phyloP scores from a whole-genome alignment of 2,113 vertebrate species.

The Corythornis vintsioides region DNA sequence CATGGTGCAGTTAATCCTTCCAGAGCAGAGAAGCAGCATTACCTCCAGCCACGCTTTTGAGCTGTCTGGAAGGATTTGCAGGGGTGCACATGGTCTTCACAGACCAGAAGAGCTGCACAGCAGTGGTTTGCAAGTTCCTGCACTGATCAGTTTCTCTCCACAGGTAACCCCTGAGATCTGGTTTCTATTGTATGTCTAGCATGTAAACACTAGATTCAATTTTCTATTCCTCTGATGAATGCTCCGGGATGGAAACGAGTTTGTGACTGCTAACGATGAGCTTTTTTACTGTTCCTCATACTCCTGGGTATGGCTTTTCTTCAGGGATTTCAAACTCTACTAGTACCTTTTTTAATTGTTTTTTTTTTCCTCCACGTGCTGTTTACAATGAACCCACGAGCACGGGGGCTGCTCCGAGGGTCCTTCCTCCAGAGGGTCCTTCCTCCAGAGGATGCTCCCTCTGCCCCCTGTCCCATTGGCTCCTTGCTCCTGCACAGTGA shows the following conservation, averaged over 20 bases:
- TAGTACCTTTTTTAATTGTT: constrained; percentile 50
- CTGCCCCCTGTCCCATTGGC: neutral
- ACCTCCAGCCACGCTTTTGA: constrained; percentile 7
- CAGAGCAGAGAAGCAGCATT: constrained; percentile 8
- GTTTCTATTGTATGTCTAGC: constrained; percentile 50
- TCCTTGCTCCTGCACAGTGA: neutral
- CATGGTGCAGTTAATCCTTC: constrained; percentile 44
- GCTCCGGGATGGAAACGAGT: constrained; percentile 51
- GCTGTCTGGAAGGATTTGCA: constrained; percentile 37
- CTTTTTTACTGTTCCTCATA: constrained; percentile 65
- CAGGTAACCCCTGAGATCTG: constrained; percentile 27
- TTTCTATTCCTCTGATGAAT: constrained; percentile 60
- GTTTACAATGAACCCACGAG: constrained; percentile 40
- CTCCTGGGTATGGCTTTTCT: constrained; percentile 63
- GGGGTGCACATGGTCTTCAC: neutral
- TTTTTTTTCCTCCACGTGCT: neutral
- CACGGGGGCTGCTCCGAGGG: neutral
- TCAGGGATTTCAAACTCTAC: constrained; percentile 57
- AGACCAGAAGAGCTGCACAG: constrained; percentile 39
- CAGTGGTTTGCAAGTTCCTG: constrained; percentile 39
- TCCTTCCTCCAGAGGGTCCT: no score
- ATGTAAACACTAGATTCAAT: constrained; percentile 48
- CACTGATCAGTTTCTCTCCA: constrained; percentile 19
- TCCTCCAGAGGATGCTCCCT: neutral
- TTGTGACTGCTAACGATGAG: constrained; percentile 57